Base-by-base conservation (phyloP, 2,888 invertebrate species). In the Germaria angustata region DNA sequence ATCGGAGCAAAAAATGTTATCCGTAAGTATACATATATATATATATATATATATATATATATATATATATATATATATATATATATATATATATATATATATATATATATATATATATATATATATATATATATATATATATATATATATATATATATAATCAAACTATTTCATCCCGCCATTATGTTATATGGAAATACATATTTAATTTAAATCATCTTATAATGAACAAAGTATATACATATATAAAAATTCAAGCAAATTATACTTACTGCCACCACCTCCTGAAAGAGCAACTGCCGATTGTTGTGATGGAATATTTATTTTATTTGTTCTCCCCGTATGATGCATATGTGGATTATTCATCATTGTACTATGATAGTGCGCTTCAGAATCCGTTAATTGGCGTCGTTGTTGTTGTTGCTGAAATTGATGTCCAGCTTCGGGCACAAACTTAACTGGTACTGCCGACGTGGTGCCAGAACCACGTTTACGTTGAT, bases 221-320 rank as follows among this genome's bases (percentile, higher is more conserved):
- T n/a, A n/a, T n/a, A n/a, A n/a, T n/a, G n/a, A n/a, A n/a, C n/a
- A n/a, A n/a, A n/a, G n/a, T n/a, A 20, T 20, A 11, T 20, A 46
- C 7, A 20, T 44, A 44, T 17, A 44, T 44, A 44, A 3, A 2
- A 3, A 44, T 17, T 5, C 17, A 44, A 20, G 4, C 17, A 51
- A 49, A 41, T 49, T 51, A 8, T 15, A 89, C 88, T 88, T 77
- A 89, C 75, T 65, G 57, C 87, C 87, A 69, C 87, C 87, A 69
- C 85, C 85, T 82, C 81, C 85, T 61, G 82, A 84, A 41, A 84
- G 65, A 17, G 85, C 57, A 17, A 72, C 80, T 13, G 81, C 59
- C 34, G 81, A 36, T 36, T 81, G 76, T 84, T 84, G 84, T 46
- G 78, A 39, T n/a, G 86, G 85, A 57, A 87, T 63, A 83, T 81